Evolutionary conservation across 2,113 vertebrate genomes (phyloP).

Genomic region (Cinclus cinclus): DNA sequence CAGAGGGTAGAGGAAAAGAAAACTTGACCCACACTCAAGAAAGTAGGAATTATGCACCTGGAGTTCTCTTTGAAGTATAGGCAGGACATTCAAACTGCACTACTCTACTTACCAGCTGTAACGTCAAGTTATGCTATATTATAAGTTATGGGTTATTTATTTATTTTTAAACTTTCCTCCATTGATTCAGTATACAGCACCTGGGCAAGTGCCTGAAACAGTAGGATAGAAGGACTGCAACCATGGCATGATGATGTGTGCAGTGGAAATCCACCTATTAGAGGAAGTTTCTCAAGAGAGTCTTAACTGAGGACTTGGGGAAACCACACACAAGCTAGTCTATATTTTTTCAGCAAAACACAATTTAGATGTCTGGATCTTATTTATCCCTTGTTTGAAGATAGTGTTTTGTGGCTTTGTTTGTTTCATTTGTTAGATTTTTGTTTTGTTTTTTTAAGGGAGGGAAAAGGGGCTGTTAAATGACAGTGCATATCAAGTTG

Average conservation of each 20-base stretch:
- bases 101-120: not conserved
- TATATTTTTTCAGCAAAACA: not conserved
- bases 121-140: not conserved
- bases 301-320: not conserved
- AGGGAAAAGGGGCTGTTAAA: not conserved
- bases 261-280: not conserved
- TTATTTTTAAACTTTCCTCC: not conserved
- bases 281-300: not conserved
- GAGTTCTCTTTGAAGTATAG: not conserved
- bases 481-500: not conserved
- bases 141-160: not conserved
- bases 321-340: not conserved
- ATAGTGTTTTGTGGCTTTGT: not conserved
- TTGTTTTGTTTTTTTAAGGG: not conserved
- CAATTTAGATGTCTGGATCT: not conserved
- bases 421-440: not conserved
- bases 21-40: not conserved
- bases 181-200: not conserved
- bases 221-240: not conserved
- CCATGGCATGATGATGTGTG: rapidly evolving
- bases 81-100: not conserved
- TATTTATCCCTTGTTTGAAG: not conserved
- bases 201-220: not conserved
- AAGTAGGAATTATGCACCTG: not conserved
- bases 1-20: not conserved